A percentile compares a stretch with the other conserved stretches of the same genome.
Conservation (phyloP, 1,140 invertebrate genomes). For the Magallana gigas region DNA sequence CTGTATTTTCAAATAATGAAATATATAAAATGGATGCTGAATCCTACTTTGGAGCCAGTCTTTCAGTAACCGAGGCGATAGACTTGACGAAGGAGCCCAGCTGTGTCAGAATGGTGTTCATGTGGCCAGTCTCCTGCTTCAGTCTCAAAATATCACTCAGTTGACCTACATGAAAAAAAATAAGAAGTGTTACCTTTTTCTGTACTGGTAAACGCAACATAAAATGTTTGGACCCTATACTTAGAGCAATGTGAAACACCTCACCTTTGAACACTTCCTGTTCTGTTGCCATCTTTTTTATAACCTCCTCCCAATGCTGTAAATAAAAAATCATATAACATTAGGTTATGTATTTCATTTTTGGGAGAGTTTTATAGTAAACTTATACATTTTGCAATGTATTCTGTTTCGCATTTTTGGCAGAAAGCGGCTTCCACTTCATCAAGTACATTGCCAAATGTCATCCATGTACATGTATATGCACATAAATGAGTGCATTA, state of each 20-base stretch:
- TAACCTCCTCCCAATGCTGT: constrained; percentile 75
- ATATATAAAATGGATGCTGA: too few species aligned
- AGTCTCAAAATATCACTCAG: constrained; percentile 71
- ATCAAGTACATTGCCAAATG: too few species aligned
- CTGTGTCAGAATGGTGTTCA: constrained; percentile 69
- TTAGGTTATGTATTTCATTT: not conserved
- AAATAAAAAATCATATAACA: constrained; percentile 10
- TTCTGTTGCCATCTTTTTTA: constrained; percentile 73
- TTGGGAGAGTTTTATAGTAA: too few species aligned
- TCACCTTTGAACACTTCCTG: constrained; percentile 75
- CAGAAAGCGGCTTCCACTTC: too few species aligned
- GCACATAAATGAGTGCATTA: too few species aligned
- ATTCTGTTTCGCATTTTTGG: too few species aligned
- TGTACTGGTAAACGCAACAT: too few species aligned
- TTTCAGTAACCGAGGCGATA: constrained; percentile 73
- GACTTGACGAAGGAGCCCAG: constrained; percentile 72
- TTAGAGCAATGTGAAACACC: not conserved
- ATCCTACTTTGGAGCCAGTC: constrained; percentile 74
- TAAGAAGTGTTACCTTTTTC: too few species aligned
- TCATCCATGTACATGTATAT: too few species aligned
- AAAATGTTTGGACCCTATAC: too few species aligned
- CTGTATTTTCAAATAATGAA: too few species aligned
- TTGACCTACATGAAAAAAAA: constrained; percentile 60
- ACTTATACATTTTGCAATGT: too few species aligned
- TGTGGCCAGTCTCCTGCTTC: constrained; percentile 69